Conservation (phyloP, 2,888 invertebrate species). For the Hypena proboscidalis region DNA sequence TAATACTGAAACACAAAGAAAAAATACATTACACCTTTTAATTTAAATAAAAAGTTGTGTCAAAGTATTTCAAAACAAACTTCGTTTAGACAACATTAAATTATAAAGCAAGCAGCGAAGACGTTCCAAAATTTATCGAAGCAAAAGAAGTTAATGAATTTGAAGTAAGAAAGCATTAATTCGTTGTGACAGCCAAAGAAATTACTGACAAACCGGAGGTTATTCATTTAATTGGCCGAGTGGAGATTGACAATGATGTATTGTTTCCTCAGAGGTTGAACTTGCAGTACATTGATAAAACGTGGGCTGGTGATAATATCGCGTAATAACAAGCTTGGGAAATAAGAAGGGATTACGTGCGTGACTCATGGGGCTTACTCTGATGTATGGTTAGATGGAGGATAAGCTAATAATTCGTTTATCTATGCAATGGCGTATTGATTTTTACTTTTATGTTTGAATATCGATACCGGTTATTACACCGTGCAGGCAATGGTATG, state of each 20-base stretch:
- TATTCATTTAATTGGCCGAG: slow-evolving; percentile 68
- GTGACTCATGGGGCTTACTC: slow-evolving; percentile 49
- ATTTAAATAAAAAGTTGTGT: too few species aligned
- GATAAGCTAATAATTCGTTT: slow-evolving; percentile 9
- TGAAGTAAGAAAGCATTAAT: slow-evolving; percentile 38
- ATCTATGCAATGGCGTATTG: slow-evolving; percentile 4
- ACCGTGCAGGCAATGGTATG: too few species aligned
- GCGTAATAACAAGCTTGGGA: slow-evolving; percentile 62
- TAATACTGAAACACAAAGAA: too few species aligned
- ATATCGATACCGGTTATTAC: too few species aligned
- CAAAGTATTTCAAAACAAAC: slow-evolving; percentile 2
- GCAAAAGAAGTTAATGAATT: slow-evolving; percentile 37
- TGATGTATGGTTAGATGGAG: slow-evolving; percentile 20
- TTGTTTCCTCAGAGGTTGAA: slow-evolving; percentile 65
- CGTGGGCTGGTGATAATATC: slow-evolving; percentile 66
- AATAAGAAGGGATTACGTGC: slow-evolving; percentile 51
- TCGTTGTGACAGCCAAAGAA: slow-evolving; percentile 40
- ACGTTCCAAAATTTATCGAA: slow-evolving; percentile 24
- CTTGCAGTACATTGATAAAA: slow-evolving; percentile 61
- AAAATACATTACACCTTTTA: too few species aligned
- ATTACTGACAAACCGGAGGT: slow-evolving; percentile 45
- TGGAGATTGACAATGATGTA: slow-evolving; percentile 76
- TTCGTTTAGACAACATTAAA: slow-evolving; percentile 14
- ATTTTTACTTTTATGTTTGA: neutral
- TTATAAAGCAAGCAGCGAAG: slow-evolving; percentile 12